Evolutionary conservation across 2,888 invertebrate species (phyloP).

Genomic region (Drosophila birchii): DNA sequence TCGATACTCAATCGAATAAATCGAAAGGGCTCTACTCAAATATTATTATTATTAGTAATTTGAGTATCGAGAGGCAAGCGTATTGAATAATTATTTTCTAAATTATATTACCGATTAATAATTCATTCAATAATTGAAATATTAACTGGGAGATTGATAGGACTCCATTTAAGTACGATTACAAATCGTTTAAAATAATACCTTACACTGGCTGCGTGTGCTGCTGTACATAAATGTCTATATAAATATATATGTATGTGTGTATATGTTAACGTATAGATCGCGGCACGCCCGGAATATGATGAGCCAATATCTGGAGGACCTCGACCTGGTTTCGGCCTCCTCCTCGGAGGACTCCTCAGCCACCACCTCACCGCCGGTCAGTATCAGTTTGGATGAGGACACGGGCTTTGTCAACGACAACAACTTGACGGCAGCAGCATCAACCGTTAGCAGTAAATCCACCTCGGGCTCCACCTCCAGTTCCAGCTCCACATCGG

Average conservation of each 20-base stretch:
- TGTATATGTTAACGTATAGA: slow-evolving; percentile 67
- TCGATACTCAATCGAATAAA: not conserved
- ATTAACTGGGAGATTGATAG: not conserved
- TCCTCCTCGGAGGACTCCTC: slow-evolving; percentile 47
- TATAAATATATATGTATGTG: slow-evolving; percentile 46
- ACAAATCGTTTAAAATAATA: slow-evolving; percentile 1
- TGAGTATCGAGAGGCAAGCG: not conserved
- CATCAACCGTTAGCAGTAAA: slow-evolving; percentile 8
- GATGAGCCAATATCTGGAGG: slow-evolving; percentile 61
- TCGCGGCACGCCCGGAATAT: slow-evolving; percentile 75
- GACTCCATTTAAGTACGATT: not conserved
- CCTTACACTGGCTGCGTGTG: slow-evolving; percentile 11
- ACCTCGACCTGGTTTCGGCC: slow-evolving; percentile 48
- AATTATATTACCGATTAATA: not conserved
- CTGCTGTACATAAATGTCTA: slow-evolving; percentile 34
- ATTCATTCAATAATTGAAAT: not conserved
- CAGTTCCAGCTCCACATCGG: slow-evolving; percentile 24
- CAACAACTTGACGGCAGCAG: slow-evolving; percentile 32
- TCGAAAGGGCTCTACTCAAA: not conserved
- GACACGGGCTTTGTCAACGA: slow-evolving; percentile 72
- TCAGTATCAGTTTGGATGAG: slow-evolving; percentile 51
- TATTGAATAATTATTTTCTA: not conserved
- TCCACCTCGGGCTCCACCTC: not conserved
- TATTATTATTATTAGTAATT: not conserved
- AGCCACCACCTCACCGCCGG: slow-evolving; percentile 16